A percentile compares a stretch with the other conserved stretches of the same genome.
These are phyloP conservation scores for Aselliscus stoliczkanus DNA, from an alignment of 2,797 vertebrate genomes.

Conservation along the genomic window DNA sequence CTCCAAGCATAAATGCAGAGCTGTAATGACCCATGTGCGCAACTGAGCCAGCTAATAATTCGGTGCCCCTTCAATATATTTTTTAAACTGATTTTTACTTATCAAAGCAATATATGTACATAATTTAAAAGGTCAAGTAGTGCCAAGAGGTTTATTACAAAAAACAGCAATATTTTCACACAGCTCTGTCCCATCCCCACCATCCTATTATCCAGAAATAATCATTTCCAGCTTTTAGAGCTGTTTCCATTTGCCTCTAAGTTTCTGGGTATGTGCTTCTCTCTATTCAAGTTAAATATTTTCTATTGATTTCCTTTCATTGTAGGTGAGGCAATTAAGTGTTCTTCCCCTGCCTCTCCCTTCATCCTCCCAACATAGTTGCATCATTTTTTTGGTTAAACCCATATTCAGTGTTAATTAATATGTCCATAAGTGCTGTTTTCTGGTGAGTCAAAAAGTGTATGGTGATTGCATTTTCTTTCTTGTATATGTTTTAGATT, in stretches of 20 bases:
- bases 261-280: slow-evolving; percentile 12
- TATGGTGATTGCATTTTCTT: background rate
- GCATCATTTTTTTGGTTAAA: background rate
- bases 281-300: background rate
- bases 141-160: background rate
- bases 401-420: slow-evolving; percentile 1
- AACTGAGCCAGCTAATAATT: background rate
- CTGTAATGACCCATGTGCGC: background rate
- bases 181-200: background rate
- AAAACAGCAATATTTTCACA: background rate
- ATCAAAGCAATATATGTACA: background rate
- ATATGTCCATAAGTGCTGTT: background rate
- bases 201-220: background rate
- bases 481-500: background rate
- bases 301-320: background rate
- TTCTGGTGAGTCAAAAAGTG: background rate
- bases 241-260: background rate
- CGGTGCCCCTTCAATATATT: background rate
- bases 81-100: slow-evolving; percentile 29
- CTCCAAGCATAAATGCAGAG: background rate
- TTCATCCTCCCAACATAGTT: background rate
- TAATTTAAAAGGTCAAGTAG: slow-evolving; percentile 17
- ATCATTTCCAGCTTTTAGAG: background rate
- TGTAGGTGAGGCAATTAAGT: background rate
- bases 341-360: background rate